Conservation (phyloP, 2,888 invertebrate genomes). For the Drosophila cognata region DNA sequence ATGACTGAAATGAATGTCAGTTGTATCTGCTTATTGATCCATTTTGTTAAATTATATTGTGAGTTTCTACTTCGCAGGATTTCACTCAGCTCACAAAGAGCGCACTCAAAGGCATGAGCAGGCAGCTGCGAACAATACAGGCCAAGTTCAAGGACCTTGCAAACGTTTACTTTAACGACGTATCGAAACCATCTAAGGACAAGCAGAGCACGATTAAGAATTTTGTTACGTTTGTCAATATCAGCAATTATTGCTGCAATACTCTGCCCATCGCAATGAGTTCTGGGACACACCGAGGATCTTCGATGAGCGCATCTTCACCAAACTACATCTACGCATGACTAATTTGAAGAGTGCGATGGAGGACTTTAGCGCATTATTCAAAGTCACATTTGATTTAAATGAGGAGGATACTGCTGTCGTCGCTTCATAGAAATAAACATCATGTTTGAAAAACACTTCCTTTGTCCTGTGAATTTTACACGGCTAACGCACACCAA, state of each 20-base stretch:
- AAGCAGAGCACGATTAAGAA: conserved; percentile 36
- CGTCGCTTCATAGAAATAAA: not conserved
- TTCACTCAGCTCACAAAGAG: conserved; percentile 15
- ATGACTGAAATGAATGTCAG: conserved; percentile 57
- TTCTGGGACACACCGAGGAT: conserved; percentile 22
- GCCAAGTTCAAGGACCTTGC: conserved; percentile 14
- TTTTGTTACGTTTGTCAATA: conserved; percentile 22
- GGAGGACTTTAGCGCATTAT: conserved; percentile 31
- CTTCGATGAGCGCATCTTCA: conserved; percentile 46
- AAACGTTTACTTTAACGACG: not conserved
- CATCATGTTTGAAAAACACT: conserved; percentile 8
- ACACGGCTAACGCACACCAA: conserved; percentile 6
- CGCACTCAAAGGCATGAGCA: conserved; percentile 19
- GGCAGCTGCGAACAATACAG: conserved; percentile 20
- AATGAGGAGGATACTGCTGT: not conserved
- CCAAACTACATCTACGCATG: conserved; percentile 36
- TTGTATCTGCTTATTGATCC: not conserved
- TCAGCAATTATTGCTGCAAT: conserved; percentile 13
- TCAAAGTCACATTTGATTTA: conserved; percentile 5
- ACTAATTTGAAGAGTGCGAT: conserved; percentile 15
- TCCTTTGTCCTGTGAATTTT: conserved; percentile 13
- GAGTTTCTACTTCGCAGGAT: conserved; percentile 6
- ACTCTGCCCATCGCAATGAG: not conserved
- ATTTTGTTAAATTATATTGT: not conserved
- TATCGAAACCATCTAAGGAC: not conserved